These are phyloP conservation scores for Callosobruchus maculatus DNA, from an alignment of 2,888 invertebrate species.

Conservation along the genomic window DNA sequence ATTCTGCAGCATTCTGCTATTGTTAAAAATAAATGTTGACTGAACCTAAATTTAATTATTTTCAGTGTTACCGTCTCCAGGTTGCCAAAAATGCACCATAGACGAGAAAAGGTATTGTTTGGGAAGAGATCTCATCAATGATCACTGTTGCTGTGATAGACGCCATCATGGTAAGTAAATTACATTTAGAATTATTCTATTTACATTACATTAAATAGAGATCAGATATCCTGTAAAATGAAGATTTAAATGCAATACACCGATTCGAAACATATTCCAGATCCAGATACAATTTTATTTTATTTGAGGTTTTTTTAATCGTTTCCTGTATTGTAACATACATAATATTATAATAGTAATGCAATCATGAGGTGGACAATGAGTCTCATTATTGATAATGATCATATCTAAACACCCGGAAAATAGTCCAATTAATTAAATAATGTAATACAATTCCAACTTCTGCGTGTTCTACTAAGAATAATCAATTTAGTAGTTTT, in stretches of 20 bases:
- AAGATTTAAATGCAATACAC: no score
- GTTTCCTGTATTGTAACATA: background rate
- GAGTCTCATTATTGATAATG: background rate
- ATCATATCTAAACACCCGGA: background rate
- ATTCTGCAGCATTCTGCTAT: no score
- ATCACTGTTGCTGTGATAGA: slow-evolving; percentile 61
- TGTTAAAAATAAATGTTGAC: no score
- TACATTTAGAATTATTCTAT: background rate
- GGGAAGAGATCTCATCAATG: slow-evolving; percentile 56
- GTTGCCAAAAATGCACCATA: slow-evolving; percentile 61
- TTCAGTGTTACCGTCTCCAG: slow-evolving; percentile 43
- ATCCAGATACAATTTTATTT: no score
- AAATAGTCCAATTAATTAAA: background rate
- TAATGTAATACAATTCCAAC: background rate
- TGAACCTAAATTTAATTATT: no score
- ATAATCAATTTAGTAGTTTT: background rate
- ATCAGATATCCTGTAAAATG: no score
- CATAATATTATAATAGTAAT: background rate
- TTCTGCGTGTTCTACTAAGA: background rate
- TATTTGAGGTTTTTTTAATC: background rate
- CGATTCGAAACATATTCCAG: no score
- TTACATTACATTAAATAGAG: no score
- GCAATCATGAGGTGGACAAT: background rate
- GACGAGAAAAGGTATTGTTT: slow-evolving; percentile 63
- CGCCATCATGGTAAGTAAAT: slow-evolving; percentile 54